Conservation (phyloP, 2,113 vertebrate species). For the Urocolius indicus region DNA sequence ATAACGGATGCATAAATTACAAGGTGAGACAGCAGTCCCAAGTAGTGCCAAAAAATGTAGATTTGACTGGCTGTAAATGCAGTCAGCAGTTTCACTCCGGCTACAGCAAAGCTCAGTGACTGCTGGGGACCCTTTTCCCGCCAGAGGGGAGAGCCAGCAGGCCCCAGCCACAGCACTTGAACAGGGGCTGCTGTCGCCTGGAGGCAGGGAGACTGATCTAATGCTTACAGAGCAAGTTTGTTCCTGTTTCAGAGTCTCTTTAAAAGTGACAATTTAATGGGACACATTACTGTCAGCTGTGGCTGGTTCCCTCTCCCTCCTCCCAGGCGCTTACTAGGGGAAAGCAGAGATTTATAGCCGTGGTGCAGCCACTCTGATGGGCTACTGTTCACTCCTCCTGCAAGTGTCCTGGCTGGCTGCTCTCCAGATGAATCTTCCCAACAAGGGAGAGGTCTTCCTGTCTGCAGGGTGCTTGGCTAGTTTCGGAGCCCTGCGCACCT, state of each 20-base stretch:
- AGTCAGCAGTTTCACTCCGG: background rate
- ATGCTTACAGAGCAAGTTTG: background rate
- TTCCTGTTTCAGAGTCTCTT: background rate
- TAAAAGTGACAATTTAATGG: slow-evolving; percentile 46
- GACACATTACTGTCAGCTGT: slow-evolving; percentile 12
- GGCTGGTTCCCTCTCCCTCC: background rate
- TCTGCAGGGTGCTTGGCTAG: background rate
- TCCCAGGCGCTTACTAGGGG: background rate
- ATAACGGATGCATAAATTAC: background rate
- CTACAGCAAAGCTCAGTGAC: background rate
- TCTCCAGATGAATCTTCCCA: slow-evolving; percentile 11
- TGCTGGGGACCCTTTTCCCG: background rate
- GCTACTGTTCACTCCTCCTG: slow-evolving; percentile 14
- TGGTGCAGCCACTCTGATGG: background rate
- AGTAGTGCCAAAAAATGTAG: background rate
- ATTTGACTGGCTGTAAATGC: background rate
- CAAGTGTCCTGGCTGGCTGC: background rate
- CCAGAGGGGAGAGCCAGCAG: background rate
- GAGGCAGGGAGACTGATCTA: background rate
- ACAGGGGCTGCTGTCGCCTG: background rate
- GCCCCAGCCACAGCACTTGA: background rate
- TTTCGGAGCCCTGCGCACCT: background rate
- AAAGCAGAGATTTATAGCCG: slow-evolving; percentile 4
- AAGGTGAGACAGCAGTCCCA: background rate
- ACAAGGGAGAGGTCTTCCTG: background rate